Base-by-base conservation (phyloP, 2,797 vertebrate species). In the Propithecus perrieri region DNA sequence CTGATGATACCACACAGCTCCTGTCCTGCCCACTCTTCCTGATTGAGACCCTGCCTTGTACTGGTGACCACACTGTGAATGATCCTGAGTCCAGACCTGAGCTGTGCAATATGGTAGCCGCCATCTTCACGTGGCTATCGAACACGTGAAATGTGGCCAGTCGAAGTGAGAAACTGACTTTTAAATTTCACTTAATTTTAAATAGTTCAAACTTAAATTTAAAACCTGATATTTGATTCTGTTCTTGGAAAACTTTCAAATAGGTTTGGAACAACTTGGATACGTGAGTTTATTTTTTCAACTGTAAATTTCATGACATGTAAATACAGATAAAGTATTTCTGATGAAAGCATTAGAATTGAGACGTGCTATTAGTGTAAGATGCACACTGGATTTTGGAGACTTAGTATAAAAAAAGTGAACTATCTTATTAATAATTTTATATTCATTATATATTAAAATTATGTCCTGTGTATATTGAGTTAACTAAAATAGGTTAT, bases 301-400 rank as follows among this genome's bases (percentile, higher is more conserved):
- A 75, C 24, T 55, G 7, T 50, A 83, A 67, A 78, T 88, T 94
- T 91, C 63, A 75, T 30, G 5, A 89, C 85, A 78, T 80, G 22
- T 92, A 96, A 90, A 85, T 90, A 81, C 8, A 81, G 83, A 92
- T 20, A 28, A 94, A 53, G 57, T 20, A 74, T 74, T 94, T 92
- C 3, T 89, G 17, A 80, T 61, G 20, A 94, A 95, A 92, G 24
- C 35, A 46, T 81, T 88, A 6, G 57, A 89, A 91, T 9, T 75
- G 18, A 95, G 53, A 67, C 63, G 6, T 74, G 18, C 9, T 57
- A 1, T 59, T 67, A 50, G 35, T 13, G 1, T 69, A 90, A 92
- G 93, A 74, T 33, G 30, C 20, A 92, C 13, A 46, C 0, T 48
- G 5, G 69, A 83, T 78, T 94, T 85, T 85, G 57, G 97, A 43